phyloP scores from a whole-genome alignment of 2,797 vertebrate species.

The Rachycentron canadum region DNA sequence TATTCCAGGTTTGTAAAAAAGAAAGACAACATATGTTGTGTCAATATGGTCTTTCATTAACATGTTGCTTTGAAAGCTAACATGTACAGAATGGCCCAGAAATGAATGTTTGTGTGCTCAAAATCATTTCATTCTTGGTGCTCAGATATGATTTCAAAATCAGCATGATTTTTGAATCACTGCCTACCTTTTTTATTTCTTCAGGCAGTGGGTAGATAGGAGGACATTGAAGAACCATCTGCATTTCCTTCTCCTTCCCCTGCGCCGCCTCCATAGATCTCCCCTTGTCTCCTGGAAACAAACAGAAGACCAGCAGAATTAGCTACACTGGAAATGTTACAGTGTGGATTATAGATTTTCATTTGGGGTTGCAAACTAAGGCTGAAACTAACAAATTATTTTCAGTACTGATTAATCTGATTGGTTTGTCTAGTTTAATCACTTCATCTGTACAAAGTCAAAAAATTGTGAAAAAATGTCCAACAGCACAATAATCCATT shows the following conservation, averaged over 20 bases:
- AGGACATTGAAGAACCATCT: slow-evolving; percentile 69
- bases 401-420: neutral
- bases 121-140: neutral
- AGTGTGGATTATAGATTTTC: slow-evolving; percentile 9
- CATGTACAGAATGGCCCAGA: neutral
- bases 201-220: slow-evolving; percentile 88
- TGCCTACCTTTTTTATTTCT: slow-evolving; percentile 90
- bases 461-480: neutral
- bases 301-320: slow-evolving; percentile 33
- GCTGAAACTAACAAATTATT: neutral
- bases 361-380: neutral
- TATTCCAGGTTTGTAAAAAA: slow-evolving; percentile 35
- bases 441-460: neutral
- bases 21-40: slow-evolving; percentile 38
- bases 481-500: slow-evolving; percentile 14
- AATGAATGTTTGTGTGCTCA: neutral
- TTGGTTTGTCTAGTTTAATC: neutral
- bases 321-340: slow-evolving; percentile 11
- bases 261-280: slow-evolving; percentile 37
- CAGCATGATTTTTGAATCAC: slow-evolving; percentile 32
- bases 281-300: slow-evolving; percentile 70
- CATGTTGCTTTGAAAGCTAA: slow-evolving; percentile 31
- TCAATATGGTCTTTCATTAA: slow-evolving; percentile 44
- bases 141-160: slow-evolving; percentile 14
- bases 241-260: slow-evolving; percentile 77